Conservation (phyloP, 2,888 invertebrate species). For the Herminia tarsipennalis region DNA sequence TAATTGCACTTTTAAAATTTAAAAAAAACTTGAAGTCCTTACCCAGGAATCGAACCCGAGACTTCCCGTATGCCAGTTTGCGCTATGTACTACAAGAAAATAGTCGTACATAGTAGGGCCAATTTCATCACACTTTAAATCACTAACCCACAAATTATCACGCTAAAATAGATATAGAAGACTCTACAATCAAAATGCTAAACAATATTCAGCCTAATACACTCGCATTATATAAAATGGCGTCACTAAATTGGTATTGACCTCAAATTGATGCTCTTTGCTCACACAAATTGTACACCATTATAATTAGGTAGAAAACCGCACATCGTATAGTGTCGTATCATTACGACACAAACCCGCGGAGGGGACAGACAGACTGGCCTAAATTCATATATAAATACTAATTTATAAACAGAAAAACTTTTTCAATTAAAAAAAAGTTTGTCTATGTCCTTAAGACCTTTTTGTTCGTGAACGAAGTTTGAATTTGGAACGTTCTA, state of each 20-base stretch:
- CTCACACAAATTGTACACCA: constrained; percentile 57
- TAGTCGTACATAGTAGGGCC: background rate
- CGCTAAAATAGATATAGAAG: constrained; percentile 14
- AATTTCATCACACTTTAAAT: background rate
- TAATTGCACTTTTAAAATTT: no score
- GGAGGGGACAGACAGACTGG: constrained; percentile 47
- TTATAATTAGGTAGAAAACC: constrained; percentile 60
- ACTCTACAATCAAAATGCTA: constrained; percentile 7
- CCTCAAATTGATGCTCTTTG: constrained; percentile 53
- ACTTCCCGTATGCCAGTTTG: no score
- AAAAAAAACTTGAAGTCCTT: no score
- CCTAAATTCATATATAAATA: constrained; percentile 15
- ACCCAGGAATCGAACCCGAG: no score
- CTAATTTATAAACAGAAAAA: constrained; percentile 5
- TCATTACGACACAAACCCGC: constrained; percentile 54
- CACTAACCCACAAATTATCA: background rate
- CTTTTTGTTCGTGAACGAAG: constrained; percentile 8
- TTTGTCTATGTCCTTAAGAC: background rate
- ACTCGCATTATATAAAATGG: constrained; percentile 39
- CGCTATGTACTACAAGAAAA: no score
- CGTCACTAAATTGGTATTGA: constrained; percentile 44
- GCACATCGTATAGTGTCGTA: constrained; percentile 49
- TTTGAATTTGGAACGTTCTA: constrained; percentile 19
- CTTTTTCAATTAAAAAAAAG: constrained; percentile 5
- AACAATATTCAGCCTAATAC: constrained; percentile 34